Conservation (phyloP, 1,140 invertebrate species). For the Drosophila ananassae region DNA sequence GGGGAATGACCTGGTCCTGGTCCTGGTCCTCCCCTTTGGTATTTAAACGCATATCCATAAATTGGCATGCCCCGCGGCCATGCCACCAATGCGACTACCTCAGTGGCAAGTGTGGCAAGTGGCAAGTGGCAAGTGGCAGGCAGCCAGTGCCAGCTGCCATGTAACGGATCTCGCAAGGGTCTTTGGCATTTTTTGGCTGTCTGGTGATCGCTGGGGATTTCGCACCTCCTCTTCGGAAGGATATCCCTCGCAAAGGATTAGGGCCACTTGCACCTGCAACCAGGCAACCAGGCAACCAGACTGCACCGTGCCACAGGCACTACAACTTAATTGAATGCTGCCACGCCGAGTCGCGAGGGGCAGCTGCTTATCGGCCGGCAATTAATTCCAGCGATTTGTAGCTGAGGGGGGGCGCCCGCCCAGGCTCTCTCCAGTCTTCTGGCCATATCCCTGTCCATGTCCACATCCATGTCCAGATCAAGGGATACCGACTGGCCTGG, state of each 20-base stretch:
- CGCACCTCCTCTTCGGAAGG: slow-evolving; percentile 38
- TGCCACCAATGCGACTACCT: slow-evolving; percentile 42
- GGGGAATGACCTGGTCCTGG: not conserved
- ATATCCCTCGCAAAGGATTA: slow-evolving; percentile 8
- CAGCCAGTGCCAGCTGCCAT: slow-evolving; percentile 19
- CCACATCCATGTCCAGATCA: slow-evolving; percentile 21
- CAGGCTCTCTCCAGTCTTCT: too few relatives aligned
- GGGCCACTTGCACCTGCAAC: slow-evolving; percentile 28
- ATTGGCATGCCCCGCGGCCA: slow-evolving; percentile 30
- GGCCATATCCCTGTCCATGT: too few relatives aligned
- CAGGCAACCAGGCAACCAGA: too few relatives aligned
- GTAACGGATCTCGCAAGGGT: slow-evolving; percentile 24
- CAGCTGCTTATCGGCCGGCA: slow-evolving; percentile 51
- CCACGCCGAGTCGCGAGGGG: slow-evolving; percentile 4
- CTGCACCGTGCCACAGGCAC: not conserved
- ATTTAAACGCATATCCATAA: slow-evolving; percentile 32
- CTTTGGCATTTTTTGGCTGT: slow-evolving; percentile 69
- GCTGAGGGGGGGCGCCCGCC: slow-evolving; percentile 9
- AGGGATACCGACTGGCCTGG: slow-evolving; percentile 24
- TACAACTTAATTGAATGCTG: slow-evolving; percentile 52
- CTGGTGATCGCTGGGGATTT: slow-evolving; percentile 41
- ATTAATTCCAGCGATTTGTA: slow-evolving; percentile 71
- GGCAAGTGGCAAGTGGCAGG: not conserved
- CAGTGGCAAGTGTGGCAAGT: slow-evolving; percentile 20
- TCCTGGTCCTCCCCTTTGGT: not conserved